Evolutionary conservation across 2,888 invertebrate species (phyloP).

Genomic region (Bruchidius siliquastri): DNA sequence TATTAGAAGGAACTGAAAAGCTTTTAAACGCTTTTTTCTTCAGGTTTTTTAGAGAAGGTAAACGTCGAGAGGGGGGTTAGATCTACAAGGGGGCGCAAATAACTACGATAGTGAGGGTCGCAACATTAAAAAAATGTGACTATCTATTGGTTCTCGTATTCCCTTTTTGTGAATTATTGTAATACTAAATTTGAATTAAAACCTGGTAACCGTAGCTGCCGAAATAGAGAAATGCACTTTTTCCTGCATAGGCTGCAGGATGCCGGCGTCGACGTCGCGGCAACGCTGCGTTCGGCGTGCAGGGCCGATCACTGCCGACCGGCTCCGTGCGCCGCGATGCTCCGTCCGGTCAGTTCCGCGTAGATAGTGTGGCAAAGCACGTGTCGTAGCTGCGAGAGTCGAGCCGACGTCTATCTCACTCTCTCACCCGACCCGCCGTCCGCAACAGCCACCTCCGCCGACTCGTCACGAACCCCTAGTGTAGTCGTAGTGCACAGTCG

Average conservation of each 20-base stretch:
- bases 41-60: too few species aligned
- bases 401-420: background rate
- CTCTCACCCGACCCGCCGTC: background rate
- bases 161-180: too few species aligned
- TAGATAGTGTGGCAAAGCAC: slow-evolving; percentile 63
- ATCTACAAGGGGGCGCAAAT: too few species aligned
- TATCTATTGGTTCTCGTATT: too few species aligned
- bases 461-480: background rate
- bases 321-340: slow-evolving; percentile 2
- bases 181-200: too few species aligned
- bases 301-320: slow-evolving; percentile 34
- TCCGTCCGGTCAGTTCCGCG: slow-evolving; percentile 54
- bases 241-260: background rate
- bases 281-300: slow-evolving; percentile 42
- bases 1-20: too few species aligned
- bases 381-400: slow-evolving; percentile 49
- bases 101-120: too few species aligned
- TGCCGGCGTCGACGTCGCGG: slow-evolving; percentile 38
- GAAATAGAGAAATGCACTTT: background rate
- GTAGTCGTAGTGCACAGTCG: background rate
- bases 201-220: too few species aligned
- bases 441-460: background rate
- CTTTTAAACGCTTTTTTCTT: too few species aligned
- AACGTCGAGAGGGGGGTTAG: too few species aligned
- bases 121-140: too few species aligned